Evolutionary conservation across 1,140 invertebrate species (phyloP), one percentile per base, ranked within the genome.

Genomic region (Delia radicum): DNA sequence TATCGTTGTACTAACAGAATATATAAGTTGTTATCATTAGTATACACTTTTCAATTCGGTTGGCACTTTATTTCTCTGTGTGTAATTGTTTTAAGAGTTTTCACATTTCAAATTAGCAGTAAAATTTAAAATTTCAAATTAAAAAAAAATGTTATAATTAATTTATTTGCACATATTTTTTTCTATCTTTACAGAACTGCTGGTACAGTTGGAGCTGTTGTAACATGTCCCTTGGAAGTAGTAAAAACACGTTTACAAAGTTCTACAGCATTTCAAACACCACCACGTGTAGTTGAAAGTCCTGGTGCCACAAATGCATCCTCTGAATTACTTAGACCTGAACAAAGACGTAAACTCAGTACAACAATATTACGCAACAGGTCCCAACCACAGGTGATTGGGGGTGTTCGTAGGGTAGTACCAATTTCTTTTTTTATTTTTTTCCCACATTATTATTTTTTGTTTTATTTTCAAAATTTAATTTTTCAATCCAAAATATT

Each of bases 211-310:
- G 98, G 97, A 76, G 97, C 97, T 10, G 94, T 99, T 77, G 92
- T 98, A 46, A 99, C 98, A 78, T 99, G 98, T 89, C 98, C 98
- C 0, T 88, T 99, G 78, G 98, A 99, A 89, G 98, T 99, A 74
- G 95, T 99, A 5, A 99, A 99, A 88, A 99, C 98, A 2, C 91
- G 98, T 63, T 90, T 99, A 74, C 98, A 99, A 87, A 98, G 97
- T 12, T 98, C 96, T 0, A 91, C 91, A 42, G 90, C 91, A 31
- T 92, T 93, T 78, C 85, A 89, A 77, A 86, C 87, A 72, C 82
- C 85, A 61, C 81, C 88, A 74, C 85, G 88, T 12, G 82, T 86
- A 81, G 77, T 79, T 79, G 79, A 79, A 85, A 79, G 85, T 79
- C 80, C 81, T 79, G 78, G 79, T 33, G 79, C 81, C 15, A 79